phyloP scores from a whole-genome alignment of 2,797 vertebrate genomes.

The Ptychobarbus kaznakovi region DNA sequence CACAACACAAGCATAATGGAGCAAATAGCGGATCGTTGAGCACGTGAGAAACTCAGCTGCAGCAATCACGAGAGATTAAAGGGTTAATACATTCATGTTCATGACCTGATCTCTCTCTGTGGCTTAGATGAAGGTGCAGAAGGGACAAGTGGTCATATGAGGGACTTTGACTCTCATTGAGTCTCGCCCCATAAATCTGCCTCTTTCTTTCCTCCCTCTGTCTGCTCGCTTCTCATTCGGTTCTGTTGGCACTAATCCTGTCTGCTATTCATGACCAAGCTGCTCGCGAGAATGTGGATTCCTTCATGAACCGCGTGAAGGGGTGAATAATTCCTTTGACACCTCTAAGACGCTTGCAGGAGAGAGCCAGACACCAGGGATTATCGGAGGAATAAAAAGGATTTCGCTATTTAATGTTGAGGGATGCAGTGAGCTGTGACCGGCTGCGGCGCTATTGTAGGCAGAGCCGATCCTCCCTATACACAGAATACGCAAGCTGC shows the following conservation, averaged over 20 bases:
- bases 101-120: constrained; percentile 48
- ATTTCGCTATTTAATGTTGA: constrained; percentile 62
- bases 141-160: constrained; percentile 3
- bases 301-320: constrained; percentile 67
- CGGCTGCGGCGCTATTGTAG: background rate
- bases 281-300: constrained; percentile 68
- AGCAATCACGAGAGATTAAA: constrained; percentile 30
- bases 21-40: background rate
- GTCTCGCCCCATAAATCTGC: constrained; percentile 23
- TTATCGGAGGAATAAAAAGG: constrained; percentile 56
- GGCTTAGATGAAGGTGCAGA: constrained; percentile 61
- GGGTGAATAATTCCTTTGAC: constrained; percentile 72
- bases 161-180: constrained; percentile 44
- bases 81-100: constrained; percentile 60
- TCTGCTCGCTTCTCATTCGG: constrained; percentile 43
- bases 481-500: no score
- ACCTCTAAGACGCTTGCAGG: constrained; percentile 52
- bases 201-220: constrained; percentile 34
- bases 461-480: no score
- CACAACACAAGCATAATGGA: constrained; percentile 7
- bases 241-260: constrained; percentile 64
- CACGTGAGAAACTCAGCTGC: constrained; percentile 48
- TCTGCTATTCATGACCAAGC: constrained; percentile 70
- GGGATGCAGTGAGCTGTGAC: constrained; percentile 22
- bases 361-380: constrained; percentile 62